Evolutionary conservation across 2,888 invertebrate genomes (phyloP).

Genomic region (Aromia moschata): DNA sequence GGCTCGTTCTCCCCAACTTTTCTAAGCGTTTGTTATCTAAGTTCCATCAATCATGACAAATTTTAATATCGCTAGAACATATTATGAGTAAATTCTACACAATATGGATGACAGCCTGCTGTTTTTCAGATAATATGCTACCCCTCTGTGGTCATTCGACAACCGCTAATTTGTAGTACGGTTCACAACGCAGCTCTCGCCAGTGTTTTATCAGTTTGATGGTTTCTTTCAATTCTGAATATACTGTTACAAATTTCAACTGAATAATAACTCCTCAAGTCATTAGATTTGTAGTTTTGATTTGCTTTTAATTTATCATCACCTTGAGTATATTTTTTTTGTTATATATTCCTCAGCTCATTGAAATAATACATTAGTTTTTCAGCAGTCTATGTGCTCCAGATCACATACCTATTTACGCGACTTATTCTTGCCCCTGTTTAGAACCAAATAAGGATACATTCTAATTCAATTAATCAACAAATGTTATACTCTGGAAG

Average conservation of each 20-base stretch:
- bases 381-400: no score
- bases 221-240: not conserved
- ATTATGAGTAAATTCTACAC: constrained; percentile 63
- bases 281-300: no score
- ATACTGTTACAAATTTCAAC: not conserved
- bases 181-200: constrained; percentile 3
- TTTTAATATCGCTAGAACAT: constrained; percentile 64
- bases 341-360: no score
- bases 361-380: no score
- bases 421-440: no score
- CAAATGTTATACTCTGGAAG: no score
- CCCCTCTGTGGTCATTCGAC: constrained; percentile 19
- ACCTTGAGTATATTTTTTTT: no score
- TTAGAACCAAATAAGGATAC: no score
- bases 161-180: constrained; percentile 14
- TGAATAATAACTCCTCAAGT: not conserved
- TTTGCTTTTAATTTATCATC: no score
- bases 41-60: constrained; percentile 64
- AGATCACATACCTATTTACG: no score
- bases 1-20: constrained; percentile 53
- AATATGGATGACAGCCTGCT: constrained; percentile 62
- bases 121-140: constrained; percentile 46
- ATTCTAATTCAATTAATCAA: no score
- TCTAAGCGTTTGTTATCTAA: constrained; percentile 59
- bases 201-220: not conserved